A percentile compares a stretch with the other conserved stretches of the same genome.
These are phyloP conservation scores for Lucinisca nassula DNA, from an alignment of 2,888 invertebrate species.

Conservation along the genomic window DNA sequence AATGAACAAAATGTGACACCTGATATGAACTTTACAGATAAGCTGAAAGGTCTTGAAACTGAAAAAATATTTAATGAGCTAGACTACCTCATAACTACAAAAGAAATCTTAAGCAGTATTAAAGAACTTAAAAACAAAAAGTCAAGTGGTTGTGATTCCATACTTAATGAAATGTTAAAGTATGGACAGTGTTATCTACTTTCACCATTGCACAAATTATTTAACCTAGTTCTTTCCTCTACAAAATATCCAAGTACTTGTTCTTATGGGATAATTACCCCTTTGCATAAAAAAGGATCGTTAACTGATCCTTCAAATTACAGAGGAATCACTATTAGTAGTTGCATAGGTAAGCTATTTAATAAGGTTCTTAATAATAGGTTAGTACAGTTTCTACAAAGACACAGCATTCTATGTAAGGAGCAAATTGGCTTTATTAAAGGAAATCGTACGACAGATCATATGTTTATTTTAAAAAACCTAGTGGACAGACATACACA, in stretches of 20 bases:
- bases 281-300: not conserved
- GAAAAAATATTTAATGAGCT: too few relatives aligned
- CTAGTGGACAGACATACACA: too few relatives aligned
- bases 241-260: not conserved
- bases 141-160: not conserved
- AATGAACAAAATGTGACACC: too few relatives aligned
- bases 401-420: not conserved
- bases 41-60: too few relatives aligned
- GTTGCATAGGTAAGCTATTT: constrained; percentile 24
- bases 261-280: not conserved
- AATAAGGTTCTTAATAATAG: constrained; percentile 15
- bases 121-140: constrained; percentile 13
- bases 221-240: not conserved
- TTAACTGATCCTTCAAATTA: constrained; percentile 8
- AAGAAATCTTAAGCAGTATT: not conserved
- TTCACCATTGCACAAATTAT: not conserved
- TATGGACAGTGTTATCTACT: not conserved
- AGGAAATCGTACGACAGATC: not conserved
- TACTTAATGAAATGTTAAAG: constrained; percentile 18
- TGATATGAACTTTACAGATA: too few relatives aligned
- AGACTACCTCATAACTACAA: not conserved
- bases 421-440: not conserved
- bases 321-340: constrained; percentile 20
- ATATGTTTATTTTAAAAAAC: not conserved
- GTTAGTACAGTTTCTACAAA: not conserved